Evolutionary conservation across 2,113 vertebrate species (phyloP).

Genomic region (Ailuropoda melanoleuca): DNA sequence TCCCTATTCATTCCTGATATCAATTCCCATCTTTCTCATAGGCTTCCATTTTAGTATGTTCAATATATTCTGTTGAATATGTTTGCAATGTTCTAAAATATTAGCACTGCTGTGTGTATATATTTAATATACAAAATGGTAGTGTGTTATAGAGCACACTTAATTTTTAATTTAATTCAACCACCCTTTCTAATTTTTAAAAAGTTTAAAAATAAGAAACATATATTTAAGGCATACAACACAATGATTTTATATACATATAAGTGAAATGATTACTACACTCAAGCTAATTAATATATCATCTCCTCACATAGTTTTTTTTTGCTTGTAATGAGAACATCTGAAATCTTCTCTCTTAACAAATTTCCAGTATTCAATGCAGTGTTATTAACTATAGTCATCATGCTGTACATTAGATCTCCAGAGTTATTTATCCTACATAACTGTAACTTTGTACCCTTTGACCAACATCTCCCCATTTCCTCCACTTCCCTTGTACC

Average conservation of each 20-base stretch:
- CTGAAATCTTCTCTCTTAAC: background rate
- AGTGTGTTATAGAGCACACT: background rate
- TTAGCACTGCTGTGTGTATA: background rate
- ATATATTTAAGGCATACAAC: background rate
- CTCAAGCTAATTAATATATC: background rate
- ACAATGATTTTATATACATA: background rate
- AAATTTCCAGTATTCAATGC: background rate
- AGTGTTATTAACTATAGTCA: background rate
- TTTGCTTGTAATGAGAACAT: background rate
- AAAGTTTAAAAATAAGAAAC: background rate
- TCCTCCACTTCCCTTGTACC: background rate
- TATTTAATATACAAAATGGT: background rate
- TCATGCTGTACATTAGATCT: background rate
- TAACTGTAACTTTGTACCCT: background rate
- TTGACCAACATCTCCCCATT: background rate
- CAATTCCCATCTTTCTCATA: background rate
- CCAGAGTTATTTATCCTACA: background rate
- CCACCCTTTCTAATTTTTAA: background rate
- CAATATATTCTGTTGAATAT: background rate
- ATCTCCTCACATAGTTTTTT: background rate
- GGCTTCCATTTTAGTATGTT: background rate
- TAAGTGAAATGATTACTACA: background rate
- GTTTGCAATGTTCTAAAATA: background rate
- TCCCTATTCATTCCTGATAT: background rate
- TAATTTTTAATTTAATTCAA: constrained; percentile 15